Conservation (phyloP, 1,140 invertebrate genomes). For the Bathynomus jamesi region DNA sequence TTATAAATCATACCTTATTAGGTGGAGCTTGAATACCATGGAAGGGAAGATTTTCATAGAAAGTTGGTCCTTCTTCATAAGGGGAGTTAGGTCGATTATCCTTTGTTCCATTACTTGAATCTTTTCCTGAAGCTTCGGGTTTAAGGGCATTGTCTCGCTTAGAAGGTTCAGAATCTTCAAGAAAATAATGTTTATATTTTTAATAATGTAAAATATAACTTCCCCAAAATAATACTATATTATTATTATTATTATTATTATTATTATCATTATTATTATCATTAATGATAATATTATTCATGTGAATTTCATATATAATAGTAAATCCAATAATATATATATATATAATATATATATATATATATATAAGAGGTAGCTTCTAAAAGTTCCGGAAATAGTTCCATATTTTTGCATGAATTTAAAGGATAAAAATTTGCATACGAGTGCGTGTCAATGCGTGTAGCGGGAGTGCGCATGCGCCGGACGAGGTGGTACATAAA, state of each 20-base stretch:
- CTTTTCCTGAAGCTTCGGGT: background rate
- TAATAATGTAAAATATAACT: background rate
- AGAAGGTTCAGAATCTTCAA: conserved; percentile 21
- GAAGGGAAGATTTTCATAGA: conserved; percentile 89
- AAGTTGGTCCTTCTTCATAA: conserved; percentile 51
- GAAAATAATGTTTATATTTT: background rate
- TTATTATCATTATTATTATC: background rate
- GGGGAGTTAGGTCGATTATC: conserved; percentile 31
- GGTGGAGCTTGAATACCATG: conserved; percentile 81
- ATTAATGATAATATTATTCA: background rate
- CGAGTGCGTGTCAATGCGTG: no score
- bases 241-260: conserved; percentile 6
- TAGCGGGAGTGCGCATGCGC: no score
- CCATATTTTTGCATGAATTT: no score
- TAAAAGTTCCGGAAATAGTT: no score
- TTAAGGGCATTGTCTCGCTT: background rate
- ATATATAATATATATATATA: no score
- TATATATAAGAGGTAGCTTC: no score
- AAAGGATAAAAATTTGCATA: no score
- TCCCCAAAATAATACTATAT: background rate
- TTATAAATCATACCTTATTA: conserved; percentile 63
- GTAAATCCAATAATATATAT: no score
- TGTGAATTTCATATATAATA: no score
- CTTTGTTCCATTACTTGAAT: conserved; percentile 35
- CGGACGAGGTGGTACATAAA: no score